phyloP scores from a whole-genome alignment of 2,113 vertebrate genomes.

The Stigmatopora argus region DNA sequence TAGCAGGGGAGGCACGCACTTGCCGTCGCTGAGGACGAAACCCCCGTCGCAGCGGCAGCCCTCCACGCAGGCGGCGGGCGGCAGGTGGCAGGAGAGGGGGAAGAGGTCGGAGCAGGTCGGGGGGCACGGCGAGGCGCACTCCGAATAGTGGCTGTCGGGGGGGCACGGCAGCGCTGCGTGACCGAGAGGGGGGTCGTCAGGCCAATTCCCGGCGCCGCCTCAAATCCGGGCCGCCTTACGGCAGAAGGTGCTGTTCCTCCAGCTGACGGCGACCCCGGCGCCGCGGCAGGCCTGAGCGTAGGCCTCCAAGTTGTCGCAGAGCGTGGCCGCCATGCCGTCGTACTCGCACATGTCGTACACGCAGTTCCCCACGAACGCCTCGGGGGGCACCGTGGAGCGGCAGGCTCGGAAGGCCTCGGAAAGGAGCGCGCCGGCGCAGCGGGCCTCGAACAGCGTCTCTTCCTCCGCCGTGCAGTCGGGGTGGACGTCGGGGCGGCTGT shows the following conservation, averaged over 20 bases:
- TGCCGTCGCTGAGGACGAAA: conserved; percentile 69
- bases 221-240: conserved; percentile 59
- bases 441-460: conserved; percentile 38
- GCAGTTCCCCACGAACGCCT: conserved; percentile 71
- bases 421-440: conserved; percentile 52
- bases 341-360: conserved; percentile 75
- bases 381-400: conserved; percentile 48
- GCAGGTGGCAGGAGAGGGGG: conserved; percentile 65
- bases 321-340: conserved; percentile 60
- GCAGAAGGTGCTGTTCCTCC: conserved; percentile 82
- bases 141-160: conserved; percentile 70
- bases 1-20: conserved; percentile 66
- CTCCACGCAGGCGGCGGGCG: conserved; percentile 66
- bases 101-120: conserved; percentile 74
- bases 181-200: not conserved
- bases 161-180: conserved; percentile 73
- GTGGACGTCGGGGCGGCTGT: conserved; percentile 55
- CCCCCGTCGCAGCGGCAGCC: conserved; percentile 75
- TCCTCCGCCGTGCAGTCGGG: conserved; percentile 59
- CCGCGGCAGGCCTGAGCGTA: conserved; percentile 75
- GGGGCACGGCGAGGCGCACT: conserved; percentile 71
- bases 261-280: conserved; percentile 67
- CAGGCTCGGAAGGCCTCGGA: conserved; percentile 66
- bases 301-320: conserved; percentile 76
- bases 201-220: no score